Evolutionary conservation across 2,888 invertebrate genomes (phyloP), one percentile per base, ranked within the genome.

Genomic region (Eustalomyia histrio): DNA sequence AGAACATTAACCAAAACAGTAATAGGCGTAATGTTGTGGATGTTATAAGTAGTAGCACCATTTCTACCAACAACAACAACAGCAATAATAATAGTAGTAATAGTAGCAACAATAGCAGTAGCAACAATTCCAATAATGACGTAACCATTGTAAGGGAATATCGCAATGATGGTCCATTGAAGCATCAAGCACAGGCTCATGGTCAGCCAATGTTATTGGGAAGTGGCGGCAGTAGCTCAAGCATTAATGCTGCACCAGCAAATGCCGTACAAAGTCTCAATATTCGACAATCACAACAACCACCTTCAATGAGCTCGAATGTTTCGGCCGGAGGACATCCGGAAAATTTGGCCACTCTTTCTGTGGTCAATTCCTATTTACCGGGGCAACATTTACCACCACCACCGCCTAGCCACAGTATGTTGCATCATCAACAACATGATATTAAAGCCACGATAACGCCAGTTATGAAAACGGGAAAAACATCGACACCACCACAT

Each of bases 401-500:
- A 65, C 82, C 86, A 1, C 86, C 65, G 6, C 73, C 86, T 17
- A 55, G 86, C 58, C 72, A 73, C 35, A 65, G 69, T 12, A 61
- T 78, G 47, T 82, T 85, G 12, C 88, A 87, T 14, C 89, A 88
- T 79, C 88, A 88, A 63, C 86, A 86, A 14, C 86, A 89, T 83
- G 87, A 86, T 63, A 93, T 94, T 35, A 92, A 94, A 84, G 94
- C 95, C 60, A 94, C 94, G 29, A 94, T 95, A 67, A 94, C 94
- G 12, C 94, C 94, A 0, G 94, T 87, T 79, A 76, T 87, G 7
- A 87, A 88, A 43, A 73, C 84, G 29, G 85, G 86, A 16, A 89
- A 83, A 75, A 80, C 85, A 88, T 91, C 85, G 88, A 91, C 74
- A 10, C 79, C 85, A 9, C 80, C 84, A n/a, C 78, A 80, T 10